These are phyloP conservation scores for Plotosus lineatus DNA, from an alignment of 2,113 vertebrate genomes.

Conservation along the genomic window DNA sequence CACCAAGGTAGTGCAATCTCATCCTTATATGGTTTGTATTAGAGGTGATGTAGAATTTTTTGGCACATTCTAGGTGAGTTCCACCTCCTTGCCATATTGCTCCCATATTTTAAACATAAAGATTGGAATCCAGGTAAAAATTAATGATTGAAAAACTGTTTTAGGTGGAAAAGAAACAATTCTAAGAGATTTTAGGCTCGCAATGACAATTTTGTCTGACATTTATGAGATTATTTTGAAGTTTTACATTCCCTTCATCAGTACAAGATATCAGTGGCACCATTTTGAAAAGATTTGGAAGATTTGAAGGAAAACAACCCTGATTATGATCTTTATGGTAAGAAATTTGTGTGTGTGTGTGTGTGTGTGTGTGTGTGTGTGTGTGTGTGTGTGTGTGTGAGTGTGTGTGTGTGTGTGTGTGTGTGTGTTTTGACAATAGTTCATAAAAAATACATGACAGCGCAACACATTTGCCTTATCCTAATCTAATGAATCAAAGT, in stretches of 20 bases:
- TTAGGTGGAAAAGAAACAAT: too few relatives aligned
- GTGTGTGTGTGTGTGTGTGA: neutral
- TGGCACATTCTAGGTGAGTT: too few relatives aligned
- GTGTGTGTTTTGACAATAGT: slow-evolving; percentile 54
- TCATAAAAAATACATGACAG: slow-evolving; percentile 63
- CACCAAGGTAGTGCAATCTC: too few relatives aligned
- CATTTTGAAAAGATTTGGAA: neutral
- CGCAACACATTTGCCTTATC: slow-evolving; percentile 38
- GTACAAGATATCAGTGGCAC: neutral
- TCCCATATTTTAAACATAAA: too few relatives aligned
- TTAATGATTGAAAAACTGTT: too few relatives aligned
- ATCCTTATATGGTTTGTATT: too few relatives aligned
- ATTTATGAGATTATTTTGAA: too few relatives aligned
- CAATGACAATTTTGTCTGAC: too few relatives aligned
- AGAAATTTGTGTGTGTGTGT: neutral
- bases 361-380: neutral
- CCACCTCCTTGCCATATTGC: too few relatives aligned
- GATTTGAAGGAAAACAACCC: slow-evolving; percentile 12
- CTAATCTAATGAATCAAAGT: slow-evolving; percentile 37
- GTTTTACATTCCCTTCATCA: neutral
- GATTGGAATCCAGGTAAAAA: too few relatives aligned
- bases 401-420: neutral
- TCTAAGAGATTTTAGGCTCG: too few relatives aligned
- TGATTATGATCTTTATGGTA: slow-evolving; percentile 29
- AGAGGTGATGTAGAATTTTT: too few relatives aligned